These are phyloP conservation scores for Labeo calbasu DNA, from an alignment of 2,797 vertebrate species.

Conservation along the genomic window DNA sequence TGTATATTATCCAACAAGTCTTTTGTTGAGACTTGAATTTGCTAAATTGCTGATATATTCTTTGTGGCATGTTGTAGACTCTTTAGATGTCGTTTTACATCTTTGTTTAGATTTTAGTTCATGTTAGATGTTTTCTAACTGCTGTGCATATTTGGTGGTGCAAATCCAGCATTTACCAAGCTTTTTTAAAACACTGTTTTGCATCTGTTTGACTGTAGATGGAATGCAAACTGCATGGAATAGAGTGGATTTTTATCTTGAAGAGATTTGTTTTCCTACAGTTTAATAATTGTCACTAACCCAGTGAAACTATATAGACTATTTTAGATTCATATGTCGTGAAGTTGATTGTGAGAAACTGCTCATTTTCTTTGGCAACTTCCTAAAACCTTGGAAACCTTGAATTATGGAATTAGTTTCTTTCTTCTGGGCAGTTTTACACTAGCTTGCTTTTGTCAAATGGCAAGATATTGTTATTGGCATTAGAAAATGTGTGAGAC, in stretches of 20 bases:
- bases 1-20: constrained; percentile 20
- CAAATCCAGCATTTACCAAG: not conserved
- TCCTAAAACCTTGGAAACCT: constrained; percentile 3
- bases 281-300: constrained; percentile 32
- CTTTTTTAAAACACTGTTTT: not conserved
- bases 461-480: constrained; percentile 13
- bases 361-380: constrained; percentile 18
- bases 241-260: constrained; percentile 13
- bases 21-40: constrained; percentile 54
- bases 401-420: constrained; percentile 26
- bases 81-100: constrained; percentile 3
- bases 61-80: not conserved
- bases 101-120: not conserved
- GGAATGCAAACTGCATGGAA: constrained; percentile 25
- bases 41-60: constrained; percentile 28
- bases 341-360: not conserved
- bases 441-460: constrained; percentile 6
- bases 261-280: constrained; percentile 4
- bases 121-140: constrained; percentile 14
- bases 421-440: constrained; percentile 28
- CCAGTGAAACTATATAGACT: not conserved
- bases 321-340: not conserved
- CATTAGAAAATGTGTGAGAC: not conserved
- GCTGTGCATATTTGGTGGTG: constrained; percentile 9
- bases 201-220: constrained; percentile 6